phyloP scores from a whole-genome alignment of 2,888 invertebrate genomes.

The Lithophane ornitopus region DNA sequence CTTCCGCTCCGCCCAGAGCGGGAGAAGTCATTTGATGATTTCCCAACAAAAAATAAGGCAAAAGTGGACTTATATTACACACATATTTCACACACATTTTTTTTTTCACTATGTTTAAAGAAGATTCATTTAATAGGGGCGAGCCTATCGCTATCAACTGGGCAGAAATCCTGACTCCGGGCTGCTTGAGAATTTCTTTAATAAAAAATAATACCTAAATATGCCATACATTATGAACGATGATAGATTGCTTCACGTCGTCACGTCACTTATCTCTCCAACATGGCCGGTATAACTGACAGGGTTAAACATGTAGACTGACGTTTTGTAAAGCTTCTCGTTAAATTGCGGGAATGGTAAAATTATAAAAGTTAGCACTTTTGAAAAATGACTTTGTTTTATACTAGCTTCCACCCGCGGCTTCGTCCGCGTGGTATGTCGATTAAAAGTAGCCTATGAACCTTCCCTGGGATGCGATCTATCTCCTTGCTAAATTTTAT shows the following conservation, averaged over 20 bases:
- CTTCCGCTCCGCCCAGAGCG: too few relatives aligned
- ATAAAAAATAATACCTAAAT: slow-evolving; percentile 12
- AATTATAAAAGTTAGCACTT: background rate
- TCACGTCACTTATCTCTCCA: slow-evolving; percentile 40
- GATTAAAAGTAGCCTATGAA: too few relatives aligned
- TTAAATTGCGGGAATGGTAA: background rate
- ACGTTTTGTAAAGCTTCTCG: slow-evolving; percentile 34
- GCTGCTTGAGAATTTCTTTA: background rate
- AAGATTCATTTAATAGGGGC: background rate
- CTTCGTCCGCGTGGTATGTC: too few relatives aligned
- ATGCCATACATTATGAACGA: slow-evolving; percentile 27
- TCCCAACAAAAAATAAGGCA: too few relatives aligned
- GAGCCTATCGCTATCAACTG: background rate
- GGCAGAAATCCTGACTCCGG: too few relatives aligned
- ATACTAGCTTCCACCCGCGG: too few relatives aligned
- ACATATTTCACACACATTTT: too few relatives aligned
- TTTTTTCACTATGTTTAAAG: background rate
- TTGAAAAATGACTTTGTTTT: background rate
- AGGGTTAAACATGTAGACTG: slow-evolving; percentile 45
- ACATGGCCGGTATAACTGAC: slow-evolving; percentile 42
- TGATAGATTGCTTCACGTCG: slow-evolving; percentile 41
- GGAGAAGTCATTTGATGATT: too few relatives aligned
- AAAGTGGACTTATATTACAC: too few relatives aligned
- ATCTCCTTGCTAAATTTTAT: too few relatives aligned
- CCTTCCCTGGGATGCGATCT: too few relatives aligned